Percentiles rank a stretch among this genome's conserved stretches.
Conservation (phyloP, 2,113 vertebrate genomes). For the Promerops cafer region DNA sequence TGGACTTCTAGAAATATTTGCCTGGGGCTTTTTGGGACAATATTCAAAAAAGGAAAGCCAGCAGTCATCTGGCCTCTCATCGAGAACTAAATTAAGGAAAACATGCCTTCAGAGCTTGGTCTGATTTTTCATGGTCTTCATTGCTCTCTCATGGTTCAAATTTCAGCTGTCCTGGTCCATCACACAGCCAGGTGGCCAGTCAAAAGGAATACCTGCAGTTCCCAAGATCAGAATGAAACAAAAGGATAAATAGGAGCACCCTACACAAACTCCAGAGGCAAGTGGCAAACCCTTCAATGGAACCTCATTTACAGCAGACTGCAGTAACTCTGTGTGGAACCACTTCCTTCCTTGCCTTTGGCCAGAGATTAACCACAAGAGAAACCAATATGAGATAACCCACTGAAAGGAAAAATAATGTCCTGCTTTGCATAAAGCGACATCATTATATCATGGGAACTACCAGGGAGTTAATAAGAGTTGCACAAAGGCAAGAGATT, state of each 20-base stretch:
- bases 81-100: not conserved
- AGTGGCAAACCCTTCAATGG: not conserved
- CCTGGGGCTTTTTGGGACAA: not conserved
- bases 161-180: not conserved
- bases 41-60: not conserved
- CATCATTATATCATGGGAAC: not conserved
- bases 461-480: not conserved
- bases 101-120: not conserved
- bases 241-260: not conserved
- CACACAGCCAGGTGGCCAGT: not conserved
- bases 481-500: not conserved
- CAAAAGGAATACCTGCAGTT: not conserved
- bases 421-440: not conserved
- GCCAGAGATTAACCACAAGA: not conserved
- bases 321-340: not conserved
- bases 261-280: rapidly evolving
- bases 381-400: not conserved
- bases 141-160: not conserved
- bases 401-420: not conserved
- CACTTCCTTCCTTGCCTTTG: not conserved
- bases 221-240: not conserved
- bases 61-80: not conserved
- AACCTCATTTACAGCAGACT: not conserved
- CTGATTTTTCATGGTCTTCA: not conserved
- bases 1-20: not conserved